Evolutionary conservation across 23 tunicate genomes (phyloP).

Genomic region (Aplidium turbinatum): DNA sequence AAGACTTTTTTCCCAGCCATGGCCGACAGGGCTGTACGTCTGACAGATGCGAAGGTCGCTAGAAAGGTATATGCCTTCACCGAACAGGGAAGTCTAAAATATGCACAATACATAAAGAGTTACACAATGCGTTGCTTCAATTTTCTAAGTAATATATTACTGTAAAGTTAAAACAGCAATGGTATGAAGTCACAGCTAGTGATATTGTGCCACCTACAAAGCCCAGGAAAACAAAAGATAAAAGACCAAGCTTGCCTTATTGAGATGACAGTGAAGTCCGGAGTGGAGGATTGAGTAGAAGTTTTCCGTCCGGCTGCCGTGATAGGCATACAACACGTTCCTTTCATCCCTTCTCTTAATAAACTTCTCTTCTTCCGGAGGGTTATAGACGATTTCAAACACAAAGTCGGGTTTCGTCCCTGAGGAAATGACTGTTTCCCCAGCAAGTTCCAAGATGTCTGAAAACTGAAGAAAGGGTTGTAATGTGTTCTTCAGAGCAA

Average conservation of each 20-base stretch:
- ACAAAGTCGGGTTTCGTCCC: constrained; percentile 46
- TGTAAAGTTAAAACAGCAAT: no score
- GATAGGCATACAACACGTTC: constrained; percentile 60
- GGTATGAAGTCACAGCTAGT: no score
- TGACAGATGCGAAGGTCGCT: constrained; percentile 54
- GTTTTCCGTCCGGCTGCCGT: constrained; percentile 86
- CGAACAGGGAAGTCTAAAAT: constrained; percentile 69
- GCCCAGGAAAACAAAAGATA: not conserved
- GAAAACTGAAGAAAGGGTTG: constrained; percentile 11
- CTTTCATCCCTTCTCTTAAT: constrained; percentile 7
- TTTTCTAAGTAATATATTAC: no score
- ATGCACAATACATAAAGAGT: not conserved
- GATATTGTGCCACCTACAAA: not conserved
- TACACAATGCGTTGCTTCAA: no score
- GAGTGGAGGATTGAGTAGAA: constrained; percentile 75
- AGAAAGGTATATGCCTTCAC: constrained; percentile 91
- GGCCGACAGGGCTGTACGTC: constrained; percentile 58
- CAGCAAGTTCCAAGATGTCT: constrained; percentile 9
- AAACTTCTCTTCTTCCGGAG: constrained; percentile 50
- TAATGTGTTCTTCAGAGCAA: not conserved
- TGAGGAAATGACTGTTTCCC: not conserved
- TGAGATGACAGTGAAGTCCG: constrained; percentile 74
- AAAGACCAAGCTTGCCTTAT: constrained; percentile 47
- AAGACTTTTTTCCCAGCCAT: constrained; percentile 52
- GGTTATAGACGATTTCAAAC: constrained; percentile 56